phyloP scores from a whole-genome alignment of 2,113 vertebrate genomes.

The Hylia prasina region DNA sequence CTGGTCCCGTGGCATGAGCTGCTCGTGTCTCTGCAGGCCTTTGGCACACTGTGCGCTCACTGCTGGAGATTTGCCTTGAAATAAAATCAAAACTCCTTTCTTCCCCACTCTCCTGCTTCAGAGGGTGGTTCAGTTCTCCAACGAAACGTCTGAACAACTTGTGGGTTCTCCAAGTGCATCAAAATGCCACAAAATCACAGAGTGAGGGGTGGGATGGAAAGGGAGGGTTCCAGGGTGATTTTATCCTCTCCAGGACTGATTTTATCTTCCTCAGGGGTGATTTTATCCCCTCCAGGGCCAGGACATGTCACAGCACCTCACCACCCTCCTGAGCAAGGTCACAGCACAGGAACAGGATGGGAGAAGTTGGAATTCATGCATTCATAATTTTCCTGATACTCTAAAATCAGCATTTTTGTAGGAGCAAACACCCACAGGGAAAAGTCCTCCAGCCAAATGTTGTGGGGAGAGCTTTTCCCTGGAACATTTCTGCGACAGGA shows the following conservation, averaged over 20 bases:
- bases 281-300: neutral
- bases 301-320: accelerated
- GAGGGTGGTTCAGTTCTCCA: neutral
- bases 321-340: accelerated
- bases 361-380: accelerated
- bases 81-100: neutral
- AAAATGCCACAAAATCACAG: accelerated
- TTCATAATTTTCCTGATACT: neutral
- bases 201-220: neutral
- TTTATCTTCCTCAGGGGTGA: neutral
- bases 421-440: neutral
- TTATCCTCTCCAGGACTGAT: neutral
- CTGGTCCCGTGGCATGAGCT: neutral
- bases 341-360: neutral
- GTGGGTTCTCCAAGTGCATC: neutral
- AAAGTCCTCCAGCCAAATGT: neutral
- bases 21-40: neutral
- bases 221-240: neutral
- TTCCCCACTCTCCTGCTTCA: neutral
- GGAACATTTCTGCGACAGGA: neutral
- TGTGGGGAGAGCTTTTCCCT: neutral
- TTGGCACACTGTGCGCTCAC: accelerated
- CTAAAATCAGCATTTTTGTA: neutral
- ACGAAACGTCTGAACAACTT: neutral
- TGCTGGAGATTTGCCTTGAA: neutral